These are phyloP conservation scores for Kuschelorhynchus macadamiae DNA, from an alignment of 2,888 invertebrate genomes.

Conservation along the genomic window DNA sequence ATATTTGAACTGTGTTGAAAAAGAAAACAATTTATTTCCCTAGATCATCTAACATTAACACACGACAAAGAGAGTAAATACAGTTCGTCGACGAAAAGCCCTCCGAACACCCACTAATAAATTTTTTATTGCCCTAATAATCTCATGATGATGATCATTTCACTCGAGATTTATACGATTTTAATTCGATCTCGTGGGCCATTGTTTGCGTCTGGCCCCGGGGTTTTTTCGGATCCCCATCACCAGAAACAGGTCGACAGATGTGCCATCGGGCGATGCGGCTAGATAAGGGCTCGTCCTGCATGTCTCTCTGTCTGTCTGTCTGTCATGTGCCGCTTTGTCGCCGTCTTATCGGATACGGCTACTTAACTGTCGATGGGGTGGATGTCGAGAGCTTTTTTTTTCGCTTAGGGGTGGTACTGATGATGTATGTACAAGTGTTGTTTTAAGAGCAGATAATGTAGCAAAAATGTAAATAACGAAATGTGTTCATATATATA, in stretches of 20 bases:
- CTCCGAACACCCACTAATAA: conserved; percentile 49
- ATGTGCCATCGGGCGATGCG: conserved; percentile 30
- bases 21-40: no score
- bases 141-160: conserved; percentile 39
- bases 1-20: no score
- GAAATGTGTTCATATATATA: no score
- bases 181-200: conserved; percentile 48
- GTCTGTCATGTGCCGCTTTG: conserved; percentile 22
- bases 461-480: no score
- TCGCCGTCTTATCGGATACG: conserved; percentile 29
- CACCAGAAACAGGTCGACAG: conserved; percentile 49
- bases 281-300: conserved; percentile 46
- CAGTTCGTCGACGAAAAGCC: conserved; percentile 30
- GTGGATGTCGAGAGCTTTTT: conserved; percentile 5
- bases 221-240: conserved; percentile 1
- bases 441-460: not conserved
- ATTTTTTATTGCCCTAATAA: conserved; percentile 51
- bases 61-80: no score
- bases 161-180: conserved; percentile 50
- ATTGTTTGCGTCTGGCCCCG: conserved; percentile 32
- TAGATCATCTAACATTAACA: no score
- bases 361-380: conserved; percentile 34
- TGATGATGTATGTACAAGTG: not conserved
- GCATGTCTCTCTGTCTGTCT: conserved; percentile 34
- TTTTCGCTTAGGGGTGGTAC: not conserved